Evolutionary conservation across 2,888 invertebrate species (phyloP), one percentile per base, ranked within the genome.

Genomic region (Oligia latruncula): DNA sequence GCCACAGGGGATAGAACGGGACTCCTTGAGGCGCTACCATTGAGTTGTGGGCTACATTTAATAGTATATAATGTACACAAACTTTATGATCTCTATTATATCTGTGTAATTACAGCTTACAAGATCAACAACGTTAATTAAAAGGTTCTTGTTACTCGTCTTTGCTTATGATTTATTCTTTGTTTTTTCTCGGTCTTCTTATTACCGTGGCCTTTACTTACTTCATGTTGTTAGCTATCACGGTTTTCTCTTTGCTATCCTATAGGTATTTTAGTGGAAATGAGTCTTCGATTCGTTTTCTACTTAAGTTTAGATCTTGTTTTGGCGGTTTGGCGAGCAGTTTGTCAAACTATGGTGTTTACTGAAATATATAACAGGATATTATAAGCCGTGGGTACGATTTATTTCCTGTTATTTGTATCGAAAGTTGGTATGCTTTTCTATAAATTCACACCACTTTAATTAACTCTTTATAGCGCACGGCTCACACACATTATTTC

Each of bases 381-480:
- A 67, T 13, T 78, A 67, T 13, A 52, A 40, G n/a, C 43, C 52
- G 60, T 62, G 60, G 46, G 13, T 23, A 84, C 23, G 43, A 49
- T 58, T 23, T 66, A 77, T 84, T 78, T 84, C 84, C 80, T 78
- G 80, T 67, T 78, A 84, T 46, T 46, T n/a, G 46, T 40, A 20
- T 49, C 35, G 9, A 83, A 62, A 67, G 52, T 78, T 17, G 76
- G 23, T 66, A 35, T 46, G 29, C 5, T 67, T 52, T 75, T 84
- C n/a, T 35, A 67, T 60, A 52, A 20, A 46, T 43, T 80, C 20
- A 20, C 58, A 71, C 23, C n/a, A 40, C 40, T 40, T 29, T 40
- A 20, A 58, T 6, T 46, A 40, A 40, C 40, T 40, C 0, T 20
- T 2, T 20, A 52, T 35, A 6, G 13, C 8, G 29, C 29, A 29